Conservation (phyloP, 1,140 invertebrate species). For the Pygmarrhopalites habei region DNA sequence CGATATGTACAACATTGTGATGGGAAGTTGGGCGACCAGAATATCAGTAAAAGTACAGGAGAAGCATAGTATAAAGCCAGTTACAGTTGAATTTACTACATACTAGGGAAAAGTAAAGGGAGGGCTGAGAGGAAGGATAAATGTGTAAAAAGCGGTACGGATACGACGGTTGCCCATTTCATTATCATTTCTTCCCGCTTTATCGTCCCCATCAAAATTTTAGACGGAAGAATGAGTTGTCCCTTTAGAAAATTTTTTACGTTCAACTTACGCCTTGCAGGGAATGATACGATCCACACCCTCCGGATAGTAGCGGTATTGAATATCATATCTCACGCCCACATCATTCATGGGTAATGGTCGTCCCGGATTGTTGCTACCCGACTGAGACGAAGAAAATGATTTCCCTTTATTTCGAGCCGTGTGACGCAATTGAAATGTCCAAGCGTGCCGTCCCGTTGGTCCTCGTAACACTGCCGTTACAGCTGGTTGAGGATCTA, state of each 20-base stretch:
- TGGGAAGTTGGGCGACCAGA: too few species aligned
- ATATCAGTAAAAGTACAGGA: too few species aligned
- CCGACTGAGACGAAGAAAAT: constrained; percentile 47
- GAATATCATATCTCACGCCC: constrained; percentile 47
- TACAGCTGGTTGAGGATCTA: constrained; percentile 53
- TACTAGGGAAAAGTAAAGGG: neutral
- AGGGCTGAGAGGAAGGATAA: neutral
- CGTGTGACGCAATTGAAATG: constrained; percentile 74
- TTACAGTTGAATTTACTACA: too few species aligned
- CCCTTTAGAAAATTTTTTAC: constrained; percentile 12
- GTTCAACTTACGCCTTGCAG: constrained; percentile 63
- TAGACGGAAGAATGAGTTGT: constrained; percentile 1
- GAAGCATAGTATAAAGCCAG: too few species aligned
- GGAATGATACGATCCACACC: constrained; percentile 68
- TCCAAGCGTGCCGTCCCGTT: constrained; percentile 91
- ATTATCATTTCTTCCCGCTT: constrained; percentile 11
- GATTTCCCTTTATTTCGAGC: constrained; percentile 58
- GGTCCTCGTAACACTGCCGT: constrained; percentile 78
- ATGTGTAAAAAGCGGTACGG: neutral
- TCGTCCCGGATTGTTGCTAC: constrained; percentile 66
- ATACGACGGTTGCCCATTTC: neutral
- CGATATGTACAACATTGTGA: too few species aligned
- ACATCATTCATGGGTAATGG: constrained; percentile 68
- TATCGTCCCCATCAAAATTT: neutral
- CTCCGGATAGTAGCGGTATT: constrained; percentile 69